Base-by-base conservation (phyloP, 1,140 invertebrate species). In the Hycleus cichorii region DNA sequence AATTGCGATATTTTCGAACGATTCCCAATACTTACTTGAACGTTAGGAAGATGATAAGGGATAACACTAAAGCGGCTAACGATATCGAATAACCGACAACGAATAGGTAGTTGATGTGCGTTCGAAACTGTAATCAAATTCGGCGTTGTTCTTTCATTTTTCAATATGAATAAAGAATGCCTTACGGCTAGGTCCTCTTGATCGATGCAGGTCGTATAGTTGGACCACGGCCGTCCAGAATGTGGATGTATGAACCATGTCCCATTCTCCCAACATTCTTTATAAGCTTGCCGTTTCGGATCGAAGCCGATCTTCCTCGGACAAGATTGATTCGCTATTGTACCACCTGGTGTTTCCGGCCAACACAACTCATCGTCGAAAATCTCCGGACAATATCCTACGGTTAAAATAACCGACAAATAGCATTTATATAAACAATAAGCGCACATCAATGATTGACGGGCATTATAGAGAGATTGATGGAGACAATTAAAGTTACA, bases 151-250 rank as follows among this genome's bases (percentile, higher is more conserved):
- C 12, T 3, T 47, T 47, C 45, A 2, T 2, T 47, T 10, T 9
- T 47, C 24, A 25, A 39, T 49, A 32, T 32, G n/a, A 48, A 53
- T 46, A n/a, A 39, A 43, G 44, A 39, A 55, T 32, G 39, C 80
- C 18, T 82, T 74, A 89, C 88, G 66, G 80, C 74, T 27, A 88
- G 74, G 67, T 90, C 84, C 44, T 80, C 80, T 7, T 81, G 60
- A 63, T 90, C 83, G n/a, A 92, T 74, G 66, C 90, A 92, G 1
- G 81, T 84, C 1, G 86, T 89, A 65, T 92, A 93, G 70, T 92
- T 91, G 11, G 88, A 85, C 87, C 88, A 90, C 24, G 75, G 61
- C 58, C 69, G 75, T 18, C 59, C 50, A 0, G 64, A 60, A 8
- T 63, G 39, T 12, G 63, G 58, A 63, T 67, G 66, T 11, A 58